Base-by-base conservation (phyloP, 92 coral and sea anemone genomes). In the Metridium senile region DNA sequence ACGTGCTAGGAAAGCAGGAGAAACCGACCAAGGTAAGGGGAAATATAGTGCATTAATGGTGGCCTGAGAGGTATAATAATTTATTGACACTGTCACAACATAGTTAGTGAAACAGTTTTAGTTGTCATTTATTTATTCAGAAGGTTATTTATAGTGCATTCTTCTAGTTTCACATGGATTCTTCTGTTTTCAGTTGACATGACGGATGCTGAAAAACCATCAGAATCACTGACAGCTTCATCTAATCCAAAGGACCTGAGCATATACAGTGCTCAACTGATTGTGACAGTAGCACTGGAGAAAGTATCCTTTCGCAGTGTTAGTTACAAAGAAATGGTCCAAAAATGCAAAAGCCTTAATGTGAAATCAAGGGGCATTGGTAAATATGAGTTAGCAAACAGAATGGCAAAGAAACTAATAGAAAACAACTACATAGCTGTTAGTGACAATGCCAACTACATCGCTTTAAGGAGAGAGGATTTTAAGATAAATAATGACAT, bases 141-240 rank as follows among this genome's bases (percentile, higher is more conserved):
- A 54, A 2, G 13, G 61, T 20, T 21, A 54, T 21, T 54, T 6
- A 54, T 54, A 39, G 49, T 16, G 23, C 25, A 54, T 21, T 54
- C 23, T 16, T 6, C 17, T 2, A 54, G 3, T 54, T 16, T 16
- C n/a, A 54, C 61, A 54, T 54, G n/a, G 23, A 21, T 21, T 21
- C 61, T 54, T 54, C 61, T 54, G 61, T 21, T 49, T 71, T 26
- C 35, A 71, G 76, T 46, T 71, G 47, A 46, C 43, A 33, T 31
- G 26, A 71, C 76, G 2, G 76, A 71, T 71, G 76, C 34, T 30
- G 76, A 71, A 10, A 54, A 49, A 49, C 76, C 76, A 46, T 9
- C 28, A 11, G 33, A 49, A 22, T 11, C 33, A 26, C 34, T 4
- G 28, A 31, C 39, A 20, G 11, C 11, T 43, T 69, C 74, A 7